A percentile compares a stretch with the other conserved stretches of the same genome.
phyloP scores from a whole-genome alignment of 2,797 vertebrate genomes.

The Chloroceryle amazona region DNA sequence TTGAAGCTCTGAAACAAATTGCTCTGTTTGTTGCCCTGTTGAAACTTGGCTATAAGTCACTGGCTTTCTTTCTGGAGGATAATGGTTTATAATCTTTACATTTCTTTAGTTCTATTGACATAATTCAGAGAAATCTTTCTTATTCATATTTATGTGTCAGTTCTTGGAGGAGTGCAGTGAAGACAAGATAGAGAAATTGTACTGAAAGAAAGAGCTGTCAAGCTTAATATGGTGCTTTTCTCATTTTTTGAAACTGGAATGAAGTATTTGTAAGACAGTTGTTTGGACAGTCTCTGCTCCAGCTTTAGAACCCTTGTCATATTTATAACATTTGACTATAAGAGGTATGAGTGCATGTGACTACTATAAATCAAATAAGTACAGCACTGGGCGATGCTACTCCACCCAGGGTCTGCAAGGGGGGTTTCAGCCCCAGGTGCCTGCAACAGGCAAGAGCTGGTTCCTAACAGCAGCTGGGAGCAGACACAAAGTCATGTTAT shows the following conservation, averaged over 20 bases:
- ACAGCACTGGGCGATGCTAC: neutral
- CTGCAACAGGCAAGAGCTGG: neutral
- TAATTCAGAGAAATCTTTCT: constrained; percentile 33
- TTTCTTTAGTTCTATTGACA: constrained; percentile 22
- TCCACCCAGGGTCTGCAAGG: neutral
- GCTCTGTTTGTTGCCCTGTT: neutral
- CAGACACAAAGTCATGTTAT: neutral
- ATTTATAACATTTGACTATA: neutral
- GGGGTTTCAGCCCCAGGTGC: neutral
- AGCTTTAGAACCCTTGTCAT: neutral
- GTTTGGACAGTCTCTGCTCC: constrained; percentile 10
- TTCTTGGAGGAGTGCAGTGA: neutral
- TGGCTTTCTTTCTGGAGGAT: constrained; percentile 29
- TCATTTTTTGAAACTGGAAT: constrained; percentile 11
- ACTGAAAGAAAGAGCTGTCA: constrained; percentile 25
- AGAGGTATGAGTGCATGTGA: neutral
- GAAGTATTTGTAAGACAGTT: neutral
- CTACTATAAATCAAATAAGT: neutral
- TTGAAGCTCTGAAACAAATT: constrained; percentile 36
- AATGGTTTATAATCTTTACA: neutral
- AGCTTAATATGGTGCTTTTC: neutral
- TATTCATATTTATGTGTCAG: constrained; percentile 6
- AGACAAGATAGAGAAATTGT: constrained; percentile 29
- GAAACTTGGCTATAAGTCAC: constrained; percentile 17
- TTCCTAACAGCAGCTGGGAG: neutral